Percentiles rank a stretch among this genome's conserved stretches.
phyloP scores from a whole-genome alignment of 2,113 vertebrate species.

The Patagioenas fasciata region DNA sequence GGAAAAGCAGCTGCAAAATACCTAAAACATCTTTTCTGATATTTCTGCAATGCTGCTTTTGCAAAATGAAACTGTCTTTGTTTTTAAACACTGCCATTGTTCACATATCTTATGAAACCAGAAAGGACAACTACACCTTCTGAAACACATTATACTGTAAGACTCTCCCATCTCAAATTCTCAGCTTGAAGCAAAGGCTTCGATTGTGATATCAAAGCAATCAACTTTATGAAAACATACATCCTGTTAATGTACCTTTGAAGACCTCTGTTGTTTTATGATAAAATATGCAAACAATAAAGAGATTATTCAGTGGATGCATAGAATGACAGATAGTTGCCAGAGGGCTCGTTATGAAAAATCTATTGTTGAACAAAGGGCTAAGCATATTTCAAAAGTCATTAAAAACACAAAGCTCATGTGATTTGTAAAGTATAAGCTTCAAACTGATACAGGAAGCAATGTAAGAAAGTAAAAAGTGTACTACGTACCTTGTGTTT shows the following conservation, averaged over 20 bases:
- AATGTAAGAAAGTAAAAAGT: conserved; percentile 15
- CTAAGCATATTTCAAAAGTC: conserved; percentile 86
- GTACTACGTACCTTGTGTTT: conserved; percentile 85
- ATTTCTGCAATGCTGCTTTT: not conserved
- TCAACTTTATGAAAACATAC: conserved; percentile 90
- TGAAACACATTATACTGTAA: conserved; percentile 19
- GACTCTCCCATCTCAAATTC: conserved; percentile 32
- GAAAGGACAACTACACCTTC: conserved; percentile 35
- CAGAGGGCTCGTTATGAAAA: conserved; percentile 88
- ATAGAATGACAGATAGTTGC: conserved; percentile 84
- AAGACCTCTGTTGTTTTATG: conserved; percentile 83
- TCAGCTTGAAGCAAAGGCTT: conserved; percentile 80
- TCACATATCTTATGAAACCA: not conserved
- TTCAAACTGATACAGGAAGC: conserved; percentile 56
- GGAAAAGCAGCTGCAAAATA: not conserved
- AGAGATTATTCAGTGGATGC: conserved; percentile 76
- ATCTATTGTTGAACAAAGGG: conserved; percentile 86
- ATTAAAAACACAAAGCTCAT: conserved; percentile 80
- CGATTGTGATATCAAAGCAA: conserved; percentile 84
- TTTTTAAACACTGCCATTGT: not conserved
- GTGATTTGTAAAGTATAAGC: conserved; percentile 62
- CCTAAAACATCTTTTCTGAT: not conserved
- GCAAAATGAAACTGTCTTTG: not conserved
- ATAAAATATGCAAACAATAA: conserved; percentile 91
- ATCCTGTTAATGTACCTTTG: conserved; percentile 86